Evolutionary conservation across 2,888 invertebrate species (phyloP).

Genomic region (Lepidocyrtinus sp.): DNA sequence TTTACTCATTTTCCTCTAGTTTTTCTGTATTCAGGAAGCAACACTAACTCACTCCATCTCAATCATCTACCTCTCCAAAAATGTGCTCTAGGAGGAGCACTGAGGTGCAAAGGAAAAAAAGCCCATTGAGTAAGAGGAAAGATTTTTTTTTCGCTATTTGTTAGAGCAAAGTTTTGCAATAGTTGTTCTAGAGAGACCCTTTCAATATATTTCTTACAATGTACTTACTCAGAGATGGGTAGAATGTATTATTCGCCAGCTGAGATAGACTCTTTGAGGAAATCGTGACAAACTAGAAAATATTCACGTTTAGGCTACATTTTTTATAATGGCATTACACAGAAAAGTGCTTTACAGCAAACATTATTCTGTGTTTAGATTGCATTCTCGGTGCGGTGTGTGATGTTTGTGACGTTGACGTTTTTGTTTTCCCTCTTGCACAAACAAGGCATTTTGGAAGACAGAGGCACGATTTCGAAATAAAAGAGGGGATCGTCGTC

Average conservation of each 20-base stretch:
- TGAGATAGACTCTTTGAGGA: not conserved
- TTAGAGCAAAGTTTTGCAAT: not conserved
- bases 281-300: not conserved
- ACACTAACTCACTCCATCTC: conserved; percentile 13
- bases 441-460: too few relatives aligned
- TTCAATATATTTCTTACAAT: too few relatives aligned
- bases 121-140: not conserved
- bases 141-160: not conserved
- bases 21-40: conserved; percentile 28
- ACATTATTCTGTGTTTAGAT: not conserved
- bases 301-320: not conserved
- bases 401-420: not conserved
- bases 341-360: not conserved
- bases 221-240: too few relatives aligned
- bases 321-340: not conserved
- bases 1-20: not conserved
- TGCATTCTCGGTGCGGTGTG: not conserved
- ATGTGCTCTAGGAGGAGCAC: not conserved
- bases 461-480: not conserved
- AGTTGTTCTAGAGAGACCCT: too few relatives aligned
- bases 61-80: not conserved
- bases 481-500: not conserved
- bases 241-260: not conserved
- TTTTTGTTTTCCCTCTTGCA: not conserved
- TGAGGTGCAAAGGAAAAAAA: not conserved